Base-by-base conservation (phyloP, 1,140 invertebrate species). In the Caenorhabditis tropicalis region DNA sequence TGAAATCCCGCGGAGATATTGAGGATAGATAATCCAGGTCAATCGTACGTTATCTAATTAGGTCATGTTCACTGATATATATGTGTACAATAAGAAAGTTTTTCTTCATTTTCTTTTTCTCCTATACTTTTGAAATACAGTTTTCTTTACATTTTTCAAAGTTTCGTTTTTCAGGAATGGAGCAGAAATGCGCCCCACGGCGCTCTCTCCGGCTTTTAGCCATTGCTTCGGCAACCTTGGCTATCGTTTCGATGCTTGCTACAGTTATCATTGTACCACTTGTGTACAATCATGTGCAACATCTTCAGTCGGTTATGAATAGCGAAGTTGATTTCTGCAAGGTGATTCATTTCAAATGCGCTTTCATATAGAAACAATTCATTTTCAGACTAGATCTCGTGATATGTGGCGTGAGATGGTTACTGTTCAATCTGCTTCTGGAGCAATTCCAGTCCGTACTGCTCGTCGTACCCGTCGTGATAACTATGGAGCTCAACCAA, bases 241-340 rank as follows among this genome's bases (percentile, higher is more conserved):
- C 89, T 21, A 89, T 90, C n/a, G 88, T 91, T 21, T 91, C 89
- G 6, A 87, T 90, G 39, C 36, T 90, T n/a, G 88, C 90, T 33
- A 89, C 89, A 80, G 85, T 87, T 24, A 87, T 90, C 48, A 90
- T 89, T 46, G 79, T 90, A 24, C 90, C 90, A 7, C 86, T 90
- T 49, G 89, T 90, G 12, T 90, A 90, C 84, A 88, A 91, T 84
- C 88, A 90, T 85, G 90, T 90, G n/a, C 90, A 90, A 49, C 85
- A 79, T 29, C 88, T 90, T 33, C 90, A 91, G 79, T 89, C 90
- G 15, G 91, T 87, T 60, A 90, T 90, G 90, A 89, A 91, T 46
- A 91, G 91, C 80, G 90, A 90, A 85, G 90, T 91, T 4, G 90
- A 91, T 31, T 90, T 90, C 81, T 90, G 90, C 81, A 90, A 90